Evolutionary conservation across 2,888 invertebrate species (phyloP), one percentile per base, ranked within the genome.

Genomic region (Drosophila nr. perissopoda): DNA sequence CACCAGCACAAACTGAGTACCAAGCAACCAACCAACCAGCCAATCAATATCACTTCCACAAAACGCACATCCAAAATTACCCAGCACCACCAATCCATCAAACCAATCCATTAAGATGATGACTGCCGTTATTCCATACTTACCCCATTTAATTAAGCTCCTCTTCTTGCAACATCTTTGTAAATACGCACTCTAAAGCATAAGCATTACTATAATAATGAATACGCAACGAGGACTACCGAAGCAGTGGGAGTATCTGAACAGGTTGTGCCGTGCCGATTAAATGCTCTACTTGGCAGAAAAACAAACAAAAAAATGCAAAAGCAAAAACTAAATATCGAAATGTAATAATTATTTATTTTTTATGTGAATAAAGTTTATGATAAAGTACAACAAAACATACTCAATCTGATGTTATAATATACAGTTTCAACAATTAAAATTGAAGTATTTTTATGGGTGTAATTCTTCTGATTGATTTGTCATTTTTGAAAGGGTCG

Each of bases 271-370:
- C 59, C 40, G 59, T 51, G 46, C 34, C 34, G 61, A 69, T 52
- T 33, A 36, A 1, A 51, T 73, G 75, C 64, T 60, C 66, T 53
- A 62, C 61, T 81, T 72, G 60, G 46, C 33, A 51, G 61, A 31
- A 29, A 31, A 38, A 40, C 8, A 40, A 38, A 29, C 25, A 16
- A 46, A 13, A 13, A 10, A 29, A 51, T 6, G 29, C 31, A 33
- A 54, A 25, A 54, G 21, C 34, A 27, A 68, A 48, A 73, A 38
- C 57, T 71, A 56, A 65, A 66, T 77, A 63, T 85, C 83, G 83
- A 83, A 88, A 83, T 90, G 84, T 87, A 89, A 86, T 74, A 88
- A 89, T 74, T 90, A 90, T 89, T 90, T 86, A 86, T 86, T 86
- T 83, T 75, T 74, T 90, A 89, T 86, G 79, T 90, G 85, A 86